phyloP scores from a whole-genome alignment of 2,888 invertebrate genomes.

The Monoplex corrugatus region DNA sequence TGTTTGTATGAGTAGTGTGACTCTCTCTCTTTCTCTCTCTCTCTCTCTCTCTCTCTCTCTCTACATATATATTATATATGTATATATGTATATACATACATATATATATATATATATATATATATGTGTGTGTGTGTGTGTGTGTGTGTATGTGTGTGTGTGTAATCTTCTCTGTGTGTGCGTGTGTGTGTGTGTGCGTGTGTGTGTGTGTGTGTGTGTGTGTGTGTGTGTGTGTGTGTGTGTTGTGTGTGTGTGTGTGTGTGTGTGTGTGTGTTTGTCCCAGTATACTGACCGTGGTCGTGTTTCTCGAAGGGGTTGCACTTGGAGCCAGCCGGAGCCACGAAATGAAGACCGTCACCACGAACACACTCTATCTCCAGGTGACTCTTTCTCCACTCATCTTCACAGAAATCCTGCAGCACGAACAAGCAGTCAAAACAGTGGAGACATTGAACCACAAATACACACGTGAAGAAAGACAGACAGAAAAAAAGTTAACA shows the following conservation, averaged over 20 bases:
- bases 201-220: not conserved
- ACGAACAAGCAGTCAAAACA: not conserved
- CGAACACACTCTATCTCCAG: conserved; percentile 76
- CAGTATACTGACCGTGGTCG: conserved; percentile 66
- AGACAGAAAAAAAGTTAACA: no score
- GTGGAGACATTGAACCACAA: no score
- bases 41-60: not conserved
- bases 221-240: not conserved
- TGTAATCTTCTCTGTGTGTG: not conserved
- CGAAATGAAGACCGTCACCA: conserved; percentile 78
- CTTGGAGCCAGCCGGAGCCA: conserved; percentile 70
- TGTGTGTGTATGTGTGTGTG: not conserved
- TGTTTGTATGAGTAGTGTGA: not conserved
- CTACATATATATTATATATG: no score
- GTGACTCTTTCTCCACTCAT: conserved; percentile 76
- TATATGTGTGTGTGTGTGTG: not conserved
- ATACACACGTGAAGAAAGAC: no score
- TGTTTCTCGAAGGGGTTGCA: conserved; percentile 74
- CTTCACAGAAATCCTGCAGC: conserved; percentile 74
- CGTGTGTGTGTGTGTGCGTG: not conserved
- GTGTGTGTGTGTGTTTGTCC: not conserved
- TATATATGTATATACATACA: no score
- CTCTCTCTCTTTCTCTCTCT: not conserved
- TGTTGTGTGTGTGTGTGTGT: not conserved
- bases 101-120: no score